phyloP scores from a whole-genome alignment of 2,888 invertebrate genomes.

The Andrena haemorrhoa region DNA sequence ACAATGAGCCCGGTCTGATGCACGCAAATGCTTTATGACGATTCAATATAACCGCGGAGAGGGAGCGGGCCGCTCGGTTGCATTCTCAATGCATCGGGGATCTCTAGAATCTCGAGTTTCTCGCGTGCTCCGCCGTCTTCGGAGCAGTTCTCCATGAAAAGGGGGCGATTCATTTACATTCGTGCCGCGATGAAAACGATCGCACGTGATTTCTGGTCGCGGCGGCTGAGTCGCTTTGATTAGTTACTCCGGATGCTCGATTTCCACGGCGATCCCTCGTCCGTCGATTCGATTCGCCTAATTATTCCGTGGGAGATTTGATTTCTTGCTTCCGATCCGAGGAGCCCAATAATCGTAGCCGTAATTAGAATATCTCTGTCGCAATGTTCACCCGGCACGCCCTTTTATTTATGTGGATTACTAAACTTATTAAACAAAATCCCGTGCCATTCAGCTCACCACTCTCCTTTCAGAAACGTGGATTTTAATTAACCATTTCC shows the following conservation, averaged over 20 bases:
- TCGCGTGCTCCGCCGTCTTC: constrained; percentile 1
- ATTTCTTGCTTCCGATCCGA: constrained; percentile 2
- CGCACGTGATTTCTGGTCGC: constrained; percentile 43
- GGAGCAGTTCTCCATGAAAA: constrained; percentile 6
- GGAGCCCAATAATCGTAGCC: not conserved
- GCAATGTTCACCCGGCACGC: not conserved
- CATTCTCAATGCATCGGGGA: constrained; percentile 68
- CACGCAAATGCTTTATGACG: constrained; percentile 84
- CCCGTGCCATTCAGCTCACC: not conserved
- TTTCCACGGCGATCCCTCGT: constrained; percentile 9
- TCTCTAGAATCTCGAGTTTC: constrained; percentile 66
- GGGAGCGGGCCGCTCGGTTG: constrained; percentile 57
- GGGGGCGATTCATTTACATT: constrained; percentile 64
- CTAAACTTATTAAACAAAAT: not conserved
- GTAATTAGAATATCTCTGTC: not conserved
- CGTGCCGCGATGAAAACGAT: constrained; percentile 34
- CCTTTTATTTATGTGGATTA: not conserved
- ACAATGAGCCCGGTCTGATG: constrained; percentile 83
- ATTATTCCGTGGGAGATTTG: constrained; percentile 20
- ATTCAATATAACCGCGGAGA: constrained; percentile 79
- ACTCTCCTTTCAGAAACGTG: too few relatives aligned
- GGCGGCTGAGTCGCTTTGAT: constrained; percentile 48
- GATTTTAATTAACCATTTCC: constrained; percentile 15
- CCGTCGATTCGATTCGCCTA: constrained; percentile 26
- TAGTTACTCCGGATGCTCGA: constrained; percentile 60